Base-by-base conservation (phyloP, 2,113 vertebrate genomes). In the Corythornis madagascariensis region DNA sequence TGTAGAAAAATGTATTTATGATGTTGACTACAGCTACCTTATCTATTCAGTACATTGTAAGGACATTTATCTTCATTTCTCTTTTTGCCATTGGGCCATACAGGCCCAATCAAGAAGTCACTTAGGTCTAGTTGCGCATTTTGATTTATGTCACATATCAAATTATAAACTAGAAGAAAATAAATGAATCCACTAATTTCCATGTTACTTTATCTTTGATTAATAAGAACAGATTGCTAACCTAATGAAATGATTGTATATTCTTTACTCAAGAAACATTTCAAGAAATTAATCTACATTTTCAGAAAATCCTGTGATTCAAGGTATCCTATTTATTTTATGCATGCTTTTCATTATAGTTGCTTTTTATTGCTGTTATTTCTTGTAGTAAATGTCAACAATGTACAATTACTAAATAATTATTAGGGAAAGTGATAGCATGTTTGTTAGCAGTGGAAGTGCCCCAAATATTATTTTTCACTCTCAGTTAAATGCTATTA, bases 381-480 rank as follows among this genome's bases (percentile, higher is more conserved):
- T 83, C 66, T 48, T 81, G 26, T 92, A 82, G 43, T 45, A 95
- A 94, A 93, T 92, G 50, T 90, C 88, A 97, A 89, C 71, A 95
- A 53, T 67, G 16, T 92, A 66, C 60, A 95, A 73, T 40, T 53
- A 52, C 90, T 81, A 95, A 77, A 56, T 86, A 95, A 95, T 96
- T 95, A 94, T 93, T 33, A 89, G 25, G 16, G 22, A 89, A 95
- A 88, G n/a, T 60, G 78, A 74, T 90, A 67, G 8, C 40, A 31
- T 38, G 57, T 89, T 95, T 97, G 9, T 25, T 64, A 82, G 31
- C 6, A n/a, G n/a, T 86, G 82, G 38, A 97, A 97, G 95, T 96
- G 53, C 52, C 79, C 95, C 47, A 81, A 91, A 35, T 86, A 59
- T 42, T 11, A 45, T n/a, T 73, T 65, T 65, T 31, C 9, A 8